Percentiles rank a stretch among this genome's conserved stretches.
These are phyloP conservation scores for Andricus grossulariae DNA, from an alignment of 1,140 invertebrate genomes.

Conservation along the genomic window DNA sequence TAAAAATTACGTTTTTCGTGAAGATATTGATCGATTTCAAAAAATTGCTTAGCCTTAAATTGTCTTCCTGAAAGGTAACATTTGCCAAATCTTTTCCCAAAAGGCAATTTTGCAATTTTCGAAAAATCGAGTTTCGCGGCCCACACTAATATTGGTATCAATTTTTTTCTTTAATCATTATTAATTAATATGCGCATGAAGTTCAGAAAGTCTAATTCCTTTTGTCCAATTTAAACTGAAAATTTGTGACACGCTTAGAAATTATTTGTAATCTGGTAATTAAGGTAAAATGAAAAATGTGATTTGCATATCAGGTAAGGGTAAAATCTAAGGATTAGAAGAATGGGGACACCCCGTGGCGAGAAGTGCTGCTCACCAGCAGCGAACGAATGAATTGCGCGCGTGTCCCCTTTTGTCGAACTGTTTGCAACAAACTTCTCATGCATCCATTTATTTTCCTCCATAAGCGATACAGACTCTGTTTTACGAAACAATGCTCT, in stretches of 20 bases:
- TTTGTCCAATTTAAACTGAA: not conserved
- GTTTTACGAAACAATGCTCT: slow-evolving; percentile 29
- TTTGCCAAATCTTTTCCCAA: no score
- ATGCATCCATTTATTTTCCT: slow-evolving; percentile 47
- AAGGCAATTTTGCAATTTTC: no score
- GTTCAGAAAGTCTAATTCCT: not conserved
- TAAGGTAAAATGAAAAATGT: slow-evolving; percentile 47
- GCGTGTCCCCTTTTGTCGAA: slow-evolving; percentile 55
- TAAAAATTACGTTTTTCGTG: no score
- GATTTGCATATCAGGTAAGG: slow-evolving; percentile 48
- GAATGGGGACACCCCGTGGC: slow-evolving; percentile 50
- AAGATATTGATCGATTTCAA: no score
- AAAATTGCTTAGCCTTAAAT: no score
- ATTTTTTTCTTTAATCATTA: no score
- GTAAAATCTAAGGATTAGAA: slow-evolving; percentile 48
- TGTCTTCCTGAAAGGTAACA: no score
- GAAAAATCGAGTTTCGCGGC: no score
- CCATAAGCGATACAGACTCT: slow-evolving; percentile 22
- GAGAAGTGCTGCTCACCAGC: slow-evolving; percentile 52
- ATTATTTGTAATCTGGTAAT: slow-evolving; percentile 31
- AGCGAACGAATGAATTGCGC: slow-evolving; percentile 53
- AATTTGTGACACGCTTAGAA: not conserved
- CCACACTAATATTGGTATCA: no score
- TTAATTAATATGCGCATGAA: no score
- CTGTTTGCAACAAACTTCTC: slow-evolving; percentile 58